These are phyloP conservation scores for Cephus spinipes DNA, from an alignment of 2,888 invertebrate genomes.

Conservation along the genomic window DNA sequence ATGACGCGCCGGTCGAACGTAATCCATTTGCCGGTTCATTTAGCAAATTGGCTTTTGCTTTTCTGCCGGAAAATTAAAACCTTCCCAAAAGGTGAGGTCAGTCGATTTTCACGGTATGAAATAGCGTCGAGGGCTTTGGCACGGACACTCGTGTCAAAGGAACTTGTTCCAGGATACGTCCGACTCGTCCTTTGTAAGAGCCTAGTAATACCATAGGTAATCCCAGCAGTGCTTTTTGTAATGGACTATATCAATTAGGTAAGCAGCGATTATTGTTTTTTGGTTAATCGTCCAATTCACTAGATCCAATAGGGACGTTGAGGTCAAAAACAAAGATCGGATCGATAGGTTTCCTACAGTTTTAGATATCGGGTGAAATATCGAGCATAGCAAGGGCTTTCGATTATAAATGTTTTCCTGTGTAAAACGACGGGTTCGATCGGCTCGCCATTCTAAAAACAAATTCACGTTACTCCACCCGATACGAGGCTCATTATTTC, in stretches of 20 bases:
- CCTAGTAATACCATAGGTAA: neutral
- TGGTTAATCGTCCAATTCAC: neutral
- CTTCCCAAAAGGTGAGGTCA: neutral
- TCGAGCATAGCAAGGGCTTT: neutral
- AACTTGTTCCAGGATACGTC: neutral
- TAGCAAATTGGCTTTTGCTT: slow-evolving; percentile 10
- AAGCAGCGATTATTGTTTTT: neutral
- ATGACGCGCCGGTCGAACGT: neutral
- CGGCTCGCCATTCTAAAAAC: neutral
- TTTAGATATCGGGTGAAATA: neutral
- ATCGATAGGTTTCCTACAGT: too few relatives aligned
- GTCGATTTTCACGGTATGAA: neutral
- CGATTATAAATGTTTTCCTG: neutral
- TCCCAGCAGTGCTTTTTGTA: neutral
- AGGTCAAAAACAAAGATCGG: neutral
- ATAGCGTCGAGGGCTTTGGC: neutral
- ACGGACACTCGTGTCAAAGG: neutral
- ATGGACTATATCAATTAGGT: neutral
- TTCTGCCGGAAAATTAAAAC: slow-evolving; percentile 2
- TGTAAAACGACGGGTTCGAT: too few relatives aligned
- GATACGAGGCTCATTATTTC: slow-evolving; percentile 20
- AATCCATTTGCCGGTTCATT: slow-evolving; percentile 8
- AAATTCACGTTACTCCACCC: neutral
- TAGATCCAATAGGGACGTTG: neutral
- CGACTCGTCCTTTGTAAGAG: neutral